Conservation (phyloP, 2,797 vertebrate genomes). For the Leucoraja ocellata region DNA sequence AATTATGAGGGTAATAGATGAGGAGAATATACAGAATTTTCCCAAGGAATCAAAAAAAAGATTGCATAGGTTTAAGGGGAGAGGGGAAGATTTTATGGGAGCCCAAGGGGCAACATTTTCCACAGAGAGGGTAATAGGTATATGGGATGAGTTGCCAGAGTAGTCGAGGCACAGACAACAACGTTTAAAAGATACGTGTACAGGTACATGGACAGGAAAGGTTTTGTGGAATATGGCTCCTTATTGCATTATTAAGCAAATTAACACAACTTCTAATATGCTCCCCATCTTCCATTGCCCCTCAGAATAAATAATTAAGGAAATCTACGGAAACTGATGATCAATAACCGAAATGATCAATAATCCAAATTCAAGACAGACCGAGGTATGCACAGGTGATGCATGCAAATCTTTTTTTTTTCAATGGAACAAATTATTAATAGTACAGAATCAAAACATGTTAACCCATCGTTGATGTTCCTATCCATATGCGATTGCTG, state of each 20-base stretch:
- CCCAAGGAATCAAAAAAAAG: no score
- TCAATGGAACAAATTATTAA: not conserved
- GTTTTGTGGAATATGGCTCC: not conserved
- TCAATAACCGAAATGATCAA: not conserved
- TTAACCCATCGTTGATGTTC: not conserved
- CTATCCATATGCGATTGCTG: not conserved
- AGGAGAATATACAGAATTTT: no score
- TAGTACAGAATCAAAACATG: not conserved
- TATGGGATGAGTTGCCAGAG: no score
- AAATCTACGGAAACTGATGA: no score
- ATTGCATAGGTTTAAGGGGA: no score
- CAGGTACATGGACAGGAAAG: no score
- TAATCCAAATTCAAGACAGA: not conserved
- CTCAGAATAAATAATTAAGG: not conserved
- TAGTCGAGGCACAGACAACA: no score
- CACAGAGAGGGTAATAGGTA: no score
- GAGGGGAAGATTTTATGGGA: no score
- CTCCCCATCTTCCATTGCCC: not conserved
- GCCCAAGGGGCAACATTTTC: no score
- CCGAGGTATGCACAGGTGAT: not conserved
- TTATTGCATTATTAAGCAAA: not conserved
- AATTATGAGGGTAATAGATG: no score
- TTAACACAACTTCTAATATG: not conserved
- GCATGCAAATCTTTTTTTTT: not conserved
- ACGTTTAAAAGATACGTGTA: no score